These are phyloP conservation scores for Scomber colias DNA, from an alignment of 2,113 vertebrate species.

Conservation along the genomic window DNA sequence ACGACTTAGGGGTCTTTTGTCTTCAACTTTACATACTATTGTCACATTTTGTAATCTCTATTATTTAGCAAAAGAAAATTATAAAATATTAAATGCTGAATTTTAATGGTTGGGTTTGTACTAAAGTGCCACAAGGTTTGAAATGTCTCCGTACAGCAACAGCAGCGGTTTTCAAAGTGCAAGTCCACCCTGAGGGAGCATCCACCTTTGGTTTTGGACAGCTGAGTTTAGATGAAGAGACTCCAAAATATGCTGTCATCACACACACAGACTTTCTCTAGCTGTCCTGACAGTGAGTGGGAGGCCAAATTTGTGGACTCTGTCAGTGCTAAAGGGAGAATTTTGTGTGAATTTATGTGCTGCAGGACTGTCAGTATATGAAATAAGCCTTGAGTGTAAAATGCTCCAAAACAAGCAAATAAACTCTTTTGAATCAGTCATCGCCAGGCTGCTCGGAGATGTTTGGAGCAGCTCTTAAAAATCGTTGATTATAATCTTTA, in stretches of 20 bases:
- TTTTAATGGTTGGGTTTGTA: background rate
- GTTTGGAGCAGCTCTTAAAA: conserved; percentile 12
- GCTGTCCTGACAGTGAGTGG: conserved; percentile 49
- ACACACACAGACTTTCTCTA: conserved; percentile 13
- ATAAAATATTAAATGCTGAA: background rate
- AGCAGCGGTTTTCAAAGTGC: conserved; percentile 1
- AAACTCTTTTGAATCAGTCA: conserved; percentile 16
- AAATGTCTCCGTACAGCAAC: background rate
- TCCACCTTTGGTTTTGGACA: conserved; percentile 16
- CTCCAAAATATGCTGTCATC: conserved; percentile 37
- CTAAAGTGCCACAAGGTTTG: background rate
- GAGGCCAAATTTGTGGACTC: conserved; percentile 47
- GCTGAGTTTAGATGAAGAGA: conserved; percentile 28
- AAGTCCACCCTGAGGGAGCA: conserved; percentile 2
- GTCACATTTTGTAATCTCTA: conserved; percentile 19
- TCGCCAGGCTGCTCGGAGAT: background rate
- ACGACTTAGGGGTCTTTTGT: conserved; percentile 41
- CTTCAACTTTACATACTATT: conserved; percentile 23
- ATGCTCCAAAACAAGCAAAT: conserved; percentile 32
- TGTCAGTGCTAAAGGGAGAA: conserved; percentile 31
- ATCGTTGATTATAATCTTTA: conserved; percentile 17
- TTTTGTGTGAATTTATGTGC: conserved; percentile 38
- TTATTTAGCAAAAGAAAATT: conserved; percentile 15
- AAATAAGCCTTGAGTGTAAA: conserved; percentile 14
- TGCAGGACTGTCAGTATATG: conserved; percentile 31